Evolutionary conservation across 2,797 vertebrate genomes (phyloP).

Genomic region (Thunnus albacares): DNA sequence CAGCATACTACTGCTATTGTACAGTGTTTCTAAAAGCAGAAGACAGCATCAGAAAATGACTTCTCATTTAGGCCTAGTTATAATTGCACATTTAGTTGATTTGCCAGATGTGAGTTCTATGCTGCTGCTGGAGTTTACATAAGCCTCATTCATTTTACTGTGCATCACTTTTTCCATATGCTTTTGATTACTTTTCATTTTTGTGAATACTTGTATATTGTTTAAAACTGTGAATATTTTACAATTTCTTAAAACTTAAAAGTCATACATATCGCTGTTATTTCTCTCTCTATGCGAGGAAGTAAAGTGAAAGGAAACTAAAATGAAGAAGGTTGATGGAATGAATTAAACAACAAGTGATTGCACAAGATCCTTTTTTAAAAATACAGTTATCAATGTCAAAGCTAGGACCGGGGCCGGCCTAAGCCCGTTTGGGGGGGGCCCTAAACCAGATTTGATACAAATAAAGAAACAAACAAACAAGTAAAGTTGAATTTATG

Average conservation of each 20-base stretch:
- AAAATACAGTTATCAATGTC: not conserved
- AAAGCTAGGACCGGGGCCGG: no score
- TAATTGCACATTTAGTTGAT: slow-evolving; percentile 19
- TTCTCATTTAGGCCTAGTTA: not conserved
- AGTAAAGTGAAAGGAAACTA: not conserved
- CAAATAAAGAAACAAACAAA: not conserved
- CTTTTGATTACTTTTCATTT: not conserved
- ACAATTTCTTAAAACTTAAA: no score
- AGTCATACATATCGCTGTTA: not conserved
- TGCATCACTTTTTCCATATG: not conserved
- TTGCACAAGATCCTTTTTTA: not conserved
- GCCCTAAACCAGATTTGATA: not conserved
- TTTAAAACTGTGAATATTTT: not conserved
- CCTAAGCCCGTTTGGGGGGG: not conserved
- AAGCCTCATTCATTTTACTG: slow-evolving; percentile 1
- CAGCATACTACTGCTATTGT: not conserved
- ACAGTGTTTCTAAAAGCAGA: not conserved
- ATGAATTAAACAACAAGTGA: not conserved
- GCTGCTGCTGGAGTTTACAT: slow-evolving; percentile 1
- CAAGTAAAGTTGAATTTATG: not conserved
- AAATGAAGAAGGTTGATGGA: not conserved
- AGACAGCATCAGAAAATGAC: slow-evolving; percentile 6
- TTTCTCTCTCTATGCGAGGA: not conserved
- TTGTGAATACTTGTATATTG: not conserved
- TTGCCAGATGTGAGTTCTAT: slow-evolving; percentile 19